Evolutionary conservation across 2,888 invertebrate species (phyloP).

Genomic region (Meandrusa payeni): DNA sequence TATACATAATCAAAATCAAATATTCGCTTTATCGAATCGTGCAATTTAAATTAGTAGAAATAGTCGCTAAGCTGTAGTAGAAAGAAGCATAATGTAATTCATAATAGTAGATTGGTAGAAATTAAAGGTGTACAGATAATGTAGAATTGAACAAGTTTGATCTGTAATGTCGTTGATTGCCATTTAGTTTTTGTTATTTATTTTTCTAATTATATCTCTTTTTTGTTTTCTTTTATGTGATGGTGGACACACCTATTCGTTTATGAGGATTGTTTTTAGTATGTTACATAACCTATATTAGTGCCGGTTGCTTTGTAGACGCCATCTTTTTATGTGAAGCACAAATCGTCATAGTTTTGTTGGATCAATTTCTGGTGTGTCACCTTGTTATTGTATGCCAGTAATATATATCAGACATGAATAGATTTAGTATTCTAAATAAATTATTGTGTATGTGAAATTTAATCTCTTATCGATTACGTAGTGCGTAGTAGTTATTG

Average conservation of each 20-base stretch:
- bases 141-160: constrained; percentile 35
- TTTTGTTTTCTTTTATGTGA: constrained; percentile 56
- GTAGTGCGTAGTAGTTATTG: constrained; percentile 68
- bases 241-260: constrained; percentile 29
- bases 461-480: constrained; percentile 53
- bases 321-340: constrained; percentile 9
- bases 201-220: constrained; percentile 68
- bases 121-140: constrained; percentile 52
- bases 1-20: constrained; percentile 41
- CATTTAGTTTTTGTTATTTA: constrained; percentile 75
- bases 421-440: constrained; percentile 49
- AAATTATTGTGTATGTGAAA: constrained; percentile 60
- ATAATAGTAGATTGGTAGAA: constrained; percentile 36
- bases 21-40: constrained; percentile 77
- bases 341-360: constrained; percentile 1
- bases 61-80: constrained; percentile 52
- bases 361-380: constrained; percentile 28
- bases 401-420: constrained; percentile 59
- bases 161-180: constrained; percentile 50
- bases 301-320: not conserved
- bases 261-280: constrained; percentile 23
- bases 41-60: constrained; percentile 74
- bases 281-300: constrained; percentile 6
- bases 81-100: constrained; percentile 51
- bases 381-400: constrained; percentile 61